Percentiles rank a stretch among this genome's conserved stretches.
phyloP scores from a whole-genome alignment of 2,888 invertebrate species.

The Megalurothrips usitatus region DNA sequence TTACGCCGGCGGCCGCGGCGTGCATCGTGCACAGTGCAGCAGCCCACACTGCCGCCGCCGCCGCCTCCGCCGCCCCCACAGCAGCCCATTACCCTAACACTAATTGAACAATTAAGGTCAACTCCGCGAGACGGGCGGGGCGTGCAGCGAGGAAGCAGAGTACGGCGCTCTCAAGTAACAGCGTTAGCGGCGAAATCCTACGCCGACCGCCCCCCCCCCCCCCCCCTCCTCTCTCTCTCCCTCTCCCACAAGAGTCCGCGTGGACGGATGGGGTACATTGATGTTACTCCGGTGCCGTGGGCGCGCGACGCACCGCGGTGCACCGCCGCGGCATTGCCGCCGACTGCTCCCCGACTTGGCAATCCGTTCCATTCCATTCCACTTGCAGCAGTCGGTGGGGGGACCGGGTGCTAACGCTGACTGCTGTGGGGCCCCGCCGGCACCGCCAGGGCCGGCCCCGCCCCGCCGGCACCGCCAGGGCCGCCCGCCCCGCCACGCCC shows the following conservation, averaged over 20 bases:
- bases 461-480: not conserved
- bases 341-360: not conserved
- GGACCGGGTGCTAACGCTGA: not conserved
- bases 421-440: not conserved
- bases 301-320: not conserved
- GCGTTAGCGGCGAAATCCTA: not conserved
- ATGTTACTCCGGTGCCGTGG: not conserved
- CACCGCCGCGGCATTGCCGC: not conserved
- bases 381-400: not conserved
- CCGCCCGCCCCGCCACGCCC: not conserved
- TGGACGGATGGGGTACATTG: no score
- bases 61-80: not conserved
- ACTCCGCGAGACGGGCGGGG: not conserved
- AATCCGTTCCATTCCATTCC: not conserved
- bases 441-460: not conserved
- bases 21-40: not conserved
- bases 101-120: slow-evolving; percentile 19
- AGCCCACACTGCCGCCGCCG: not conserved
- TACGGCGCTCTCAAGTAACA: not conserved
- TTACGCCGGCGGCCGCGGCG: not conserved
- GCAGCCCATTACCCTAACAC: slow-evolving; percentile 16
- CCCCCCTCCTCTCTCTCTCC: no score
- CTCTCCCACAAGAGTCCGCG: no score
- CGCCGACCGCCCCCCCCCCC: not conserved
- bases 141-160: not conserved